Base-by-base conservation (phyloP, 2,888 invertebrate genomes). In the Muschampia plurimacula region DNA sequence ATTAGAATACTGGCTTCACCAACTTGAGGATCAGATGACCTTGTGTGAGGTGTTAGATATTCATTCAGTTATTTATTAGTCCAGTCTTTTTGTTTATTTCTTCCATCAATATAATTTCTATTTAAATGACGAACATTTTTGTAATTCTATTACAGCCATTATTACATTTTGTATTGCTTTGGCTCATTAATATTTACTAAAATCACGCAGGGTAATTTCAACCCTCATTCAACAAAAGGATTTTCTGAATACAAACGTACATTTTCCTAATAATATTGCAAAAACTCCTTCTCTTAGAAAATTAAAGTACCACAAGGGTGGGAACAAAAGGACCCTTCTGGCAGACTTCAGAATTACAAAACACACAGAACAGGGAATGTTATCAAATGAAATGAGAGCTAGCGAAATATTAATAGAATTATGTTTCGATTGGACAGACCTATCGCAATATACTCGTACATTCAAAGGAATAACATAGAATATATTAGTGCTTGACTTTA, bases 351-450 rank as follows among this genome's bases (percentile, higher is more conserved):
- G 71, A 60, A 66, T 66, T 71, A 22, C 46, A 44, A 49, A 49
- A 68, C 32, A 62, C 46, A 69, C 41, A 52, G 39, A 39, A 60
- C 28, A 12, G 22, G 55, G 55, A 69, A 13, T 49, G 59, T 59
- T 66, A 59, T 22, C 28, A 66, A 72, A 72, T 39, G 46, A 39
- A 60, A 69, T 62, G 62, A 62, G 65, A 49, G 60, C 8, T 59
- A 36, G 59, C 60, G 49, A 66, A 66, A 71, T 71, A 66, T 71
- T 71, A 71, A 71, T 66, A 28, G 66, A 71, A 71, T 71, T 66
- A 66, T 46, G 36, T 49, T 71, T 49, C 39, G 49, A 66, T 60
- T 66, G 66, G 66, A 60, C 59, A 60, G 22, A 36, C 71, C 22
- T 60, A 68, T 49, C 7, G 68, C 10, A 41, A 46, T 60, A 12